Conservation (phyloP, 2,888 invertebrate genomes). For the Blera fallax region DNA sequence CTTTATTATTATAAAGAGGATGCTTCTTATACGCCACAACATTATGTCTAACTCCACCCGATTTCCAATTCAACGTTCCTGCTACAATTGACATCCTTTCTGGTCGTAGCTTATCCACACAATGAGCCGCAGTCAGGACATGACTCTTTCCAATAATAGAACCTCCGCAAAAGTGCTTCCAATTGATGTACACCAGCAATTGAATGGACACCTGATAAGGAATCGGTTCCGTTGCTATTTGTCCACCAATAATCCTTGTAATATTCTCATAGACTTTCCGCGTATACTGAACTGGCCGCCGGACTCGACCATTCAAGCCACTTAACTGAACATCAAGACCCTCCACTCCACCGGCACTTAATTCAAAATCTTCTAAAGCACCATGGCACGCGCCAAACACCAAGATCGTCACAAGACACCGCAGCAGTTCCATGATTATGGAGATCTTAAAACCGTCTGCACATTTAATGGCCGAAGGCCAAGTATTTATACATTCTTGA, state of each 20-base stretch:
- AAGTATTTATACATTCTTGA: constrained; percentile 50
- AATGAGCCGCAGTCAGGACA: constrained; percentile 81
- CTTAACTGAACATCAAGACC: background rate
- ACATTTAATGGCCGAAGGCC: constrained; percentile 1
- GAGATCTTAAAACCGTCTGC: constrained; percentile 29
- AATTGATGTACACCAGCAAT: constrained; percentile 71
- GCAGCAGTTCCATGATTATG: constrained; percentile 26
- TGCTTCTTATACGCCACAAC: constrained; percentile 76
- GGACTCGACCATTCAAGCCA: background rate
- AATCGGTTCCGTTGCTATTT: constrained; percentile 75
- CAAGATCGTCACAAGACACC: constrained; percentile 20
- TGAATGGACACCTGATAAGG: constrained; percentile 80
- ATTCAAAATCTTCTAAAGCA: background rate
- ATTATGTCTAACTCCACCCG: constrained; percentile 77
- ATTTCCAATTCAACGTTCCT: constrained; percentile 76
- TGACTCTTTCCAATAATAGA: constrained; percentile 78
- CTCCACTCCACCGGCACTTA: background rate
- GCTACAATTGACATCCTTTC: constrained; percentile 76
- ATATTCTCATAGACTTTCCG: constrained; percentile 31
- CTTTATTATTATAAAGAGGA: constrained; percentile 76
- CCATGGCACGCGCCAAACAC: constrained; percentile 14
- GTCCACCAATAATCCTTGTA: constrained; percentile 77
- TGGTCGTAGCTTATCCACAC: constrained; percentile 75
- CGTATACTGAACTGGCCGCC: background rate
- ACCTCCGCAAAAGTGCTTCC: constrained; percentile 80